Evolutionary conservation across 1,140 invertebrate species (phyloP).

Genomic region (Drosophila melanogaster): Release_6_plus_ISO1_MT NT_033777.3:25203501-25204000

Average conservation of each 20-base stretch:
- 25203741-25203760: slow-evolving; percentile 90
- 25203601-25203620: too few relatives aligned
- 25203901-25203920: slow-evolving; percentile 85
- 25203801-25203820: slow-evolving; percentile 69
- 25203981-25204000: slow-evolving; percentile 53
- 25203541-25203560: too few relatives aligned
- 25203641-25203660: background rate
- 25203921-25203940: slow-evolving; percentile 86
- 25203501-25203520: too few relatives aligned
- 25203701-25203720: slow-evolving; percentile 86
- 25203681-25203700: slow-evolving; percentile 16
- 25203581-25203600: too few relatives aligned
- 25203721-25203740: slow-evolving; percentile 92
- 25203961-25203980: slow-evolving; percentile 86
- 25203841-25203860: slow-evolving; percentile 88
- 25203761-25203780: slow-evolving; percentile 89
- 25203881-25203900: slow-evolving; percentile 85
- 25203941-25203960: slow-evolving; percentile 85
- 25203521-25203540: too few relatives aligned
- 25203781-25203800: slow-evolving; percentile 83
- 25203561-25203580: too few relatives aligned
- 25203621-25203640: background rate
- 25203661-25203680: background rate
- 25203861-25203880: slow-evolving; percentile 83
- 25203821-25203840: slow-evolving; percentile 80